Conservation (phyloP, 2,888 invertebrate genomes). For the Cerceris ruficornis region DNA sequence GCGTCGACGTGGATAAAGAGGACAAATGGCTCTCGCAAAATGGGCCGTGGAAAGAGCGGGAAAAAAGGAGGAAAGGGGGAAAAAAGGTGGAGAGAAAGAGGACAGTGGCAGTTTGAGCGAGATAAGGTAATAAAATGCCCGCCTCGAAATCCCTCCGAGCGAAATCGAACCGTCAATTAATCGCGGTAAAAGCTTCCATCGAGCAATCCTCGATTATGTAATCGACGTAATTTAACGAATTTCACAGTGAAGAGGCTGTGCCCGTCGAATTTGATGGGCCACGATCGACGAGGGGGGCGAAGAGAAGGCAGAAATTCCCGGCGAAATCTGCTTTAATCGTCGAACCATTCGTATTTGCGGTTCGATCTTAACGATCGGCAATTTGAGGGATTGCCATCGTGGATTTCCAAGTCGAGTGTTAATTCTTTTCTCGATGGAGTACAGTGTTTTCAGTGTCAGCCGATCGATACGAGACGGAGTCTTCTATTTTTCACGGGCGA, state of each 20-base stretch:
- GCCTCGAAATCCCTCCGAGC: constrained; percentile 23
- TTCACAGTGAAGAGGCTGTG: constrained; percentile 8
- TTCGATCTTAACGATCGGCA: too few relatives aligned
- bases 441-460: too few relatives aligned
- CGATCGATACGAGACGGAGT: too few relatives aligned
- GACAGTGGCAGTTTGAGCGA: constrained; percentile 10
- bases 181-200: constrained; percentile 19
- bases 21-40: constrained; percentile 24
- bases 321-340: too few relatives aligned
- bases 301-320: too few relatives aligned
- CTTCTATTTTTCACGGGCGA: too few relatives aligned
- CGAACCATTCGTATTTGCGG: too few relatives aligned
- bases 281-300: neutral
- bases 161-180: constrained; percentile 36
- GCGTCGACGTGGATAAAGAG: constrained; percentile 23
- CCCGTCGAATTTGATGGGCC: neutral
- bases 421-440: too few relatives aligned
- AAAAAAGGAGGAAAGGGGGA: neutral
- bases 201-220: constrained; percentile 19
- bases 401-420: too few relatives aligned
- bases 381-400: too few relatives aligned
- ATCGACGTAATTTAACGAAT: constrained; percentile 52
- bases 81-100: neutral
- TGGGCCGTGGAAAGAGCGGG: constrained; percentile 4
- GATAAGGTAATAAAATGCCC: constrained; percentile 30